Base-by-base conservation (phyloP, 2,113 vertebrate genomes). In the Plectropomus leopardus region DNA sequence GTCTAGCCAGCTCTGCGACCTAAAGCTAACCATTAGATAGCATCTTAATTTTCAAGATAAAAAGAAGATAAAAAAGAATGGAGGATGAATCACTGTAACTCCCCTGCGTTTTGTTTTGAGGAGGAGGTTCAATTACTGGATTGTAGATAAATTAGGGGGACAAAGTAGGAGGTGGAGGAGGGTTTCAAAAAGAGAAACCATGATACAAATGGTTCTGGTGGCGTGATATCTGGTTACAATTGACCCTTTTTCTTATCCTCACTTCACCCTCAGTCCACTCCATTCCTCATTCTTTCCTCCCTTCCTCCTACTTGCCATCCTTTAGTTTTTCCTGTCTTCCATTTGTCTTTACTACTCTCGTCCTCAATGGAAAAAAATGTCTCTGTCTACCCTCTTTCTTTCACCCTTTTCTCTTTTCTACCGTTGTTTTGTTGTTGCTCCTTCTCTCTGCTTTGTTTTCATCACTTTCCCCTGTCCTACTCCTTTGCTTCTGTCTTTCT, bases 111-210 rank as follows among this genome's bases (percentile, higher is more conserved):
- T 79, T 71, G 54, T 83, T 83, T 86, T 69, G 28, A 51, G 48
- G 36, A 50, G 47, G 54, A 66, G 76, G 76, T 90, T 92, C 78
- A 92, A 88, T 92, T 90, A 88, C 64, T 40, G 63, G 72, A 78
- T 73, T 75, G 58, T 80, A 89, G 88, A 92, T 90, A 59, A 89
- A 90, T 92, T 89, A 88, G 55, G 24, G 51, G 36, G 55, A 40
- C 55, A 72, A 68, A 72, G 45, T 11, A 30, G 19, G 21, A 55
- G 15, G 36, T 68, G 67, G 24, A 72, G 70, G 28, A 72, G n/a
- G 65, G 42, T 66, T 72, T 68, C 60, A 63, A 72, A 50, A 55
- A 23, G 19, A 65, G n/a, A 65, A 44, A 69, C 44, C 53, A 44
- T 67, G 45, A 79, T 73, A 78, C 73, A 73, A 82, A 89, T 88